Evolutionary conservation across 2,888 invertebrate genomes (phyloP), one percentile per base, ranked within the genome.

Genomic region (Himalopsyche tibetana): DNA sequence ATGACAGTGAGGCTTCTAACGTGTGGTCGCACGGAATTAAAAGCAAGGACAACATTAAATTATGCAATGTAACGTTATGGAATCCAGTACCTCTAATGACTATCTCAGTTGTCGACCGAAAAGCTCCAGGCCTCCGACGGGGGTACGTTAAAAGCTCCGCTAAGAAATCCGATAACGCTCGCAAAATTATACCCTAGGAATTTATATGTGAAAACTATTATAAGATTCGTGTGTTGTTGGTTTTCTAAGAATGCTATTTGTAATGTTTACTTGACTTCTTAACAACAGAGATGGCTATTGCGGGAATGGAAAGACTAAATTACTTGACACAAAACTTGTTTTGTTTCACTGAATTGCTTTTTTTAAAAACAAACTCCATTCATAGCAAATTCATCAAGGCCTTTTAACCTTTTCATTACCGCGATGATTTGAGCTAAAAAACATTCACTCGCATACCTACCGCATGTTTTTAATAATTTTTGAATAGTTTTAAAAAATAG

Each of bases 31-130:
- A 63, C 4, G 19, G 19, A 63, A 19, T 19, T 19, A 3, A 63
- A 63, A 63, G 63, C 63, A 63, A 63, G 63, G 63, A 63, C 63
- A 63, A 63, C 63, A 51, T 51, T 63, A 63, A 63, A 19, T 63
- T 63, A 63, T 63, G 63, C 63, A 63, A 63, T 63, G 19, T 19
- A 63, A 63, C 63, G 11, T n/a, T 63, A 63, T 63, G 63, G 63
- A 63, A 63, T 63, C 63, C 19, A 63, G 63, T 19, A 63, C 63
- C 9, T 19, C 63, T 63, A 63, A 63, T 63, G 63, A 19, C 63
- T 63, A 63, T 63, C 63, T 63, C 63, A 63, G 63, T 63, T 63
- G 63, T 63, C 63, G 63, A 63, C 63, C 28, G 28, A 63, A 63
- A 63, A 63, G 63, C 63, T 63, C 63, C 63, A 63, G 63, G 63